phyloP scores from a whole-genome alignment of 2,797 vertebrate genomes.

The Eleutherodactylus coqui region DNA sequence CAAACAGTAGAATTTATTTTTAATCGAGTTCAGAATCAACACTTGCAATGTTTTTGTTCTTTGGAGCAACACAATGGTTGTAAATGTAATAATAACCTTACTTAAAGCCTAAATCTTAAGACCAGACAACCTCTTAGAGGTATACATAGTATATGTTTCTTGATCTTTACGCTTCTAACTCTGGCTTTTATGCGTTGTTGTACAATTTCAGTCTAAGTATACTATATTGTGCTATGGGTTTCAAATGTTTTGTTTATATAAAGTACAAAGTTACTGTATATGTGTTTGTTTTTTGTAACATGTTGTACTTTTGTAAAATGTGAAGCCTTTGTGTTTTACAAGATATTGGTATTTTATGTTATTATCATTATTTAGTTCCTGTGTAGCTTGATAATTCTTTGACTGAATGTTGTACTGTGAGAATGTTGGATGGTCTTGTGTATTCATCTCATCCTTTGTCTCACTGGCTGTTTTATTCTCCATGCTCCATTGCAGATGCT shows the following conservation, averaged over 20 bases:
- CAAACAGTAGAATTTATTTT: too few species aligned
- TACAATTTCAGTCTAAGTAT: neutral
- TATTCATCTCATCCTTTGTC: slow-evolving; percentile 24
- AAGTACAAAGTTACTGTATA: neutral
- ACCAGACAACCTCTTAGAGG: neutral
- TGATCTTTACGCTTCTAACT: neutral
- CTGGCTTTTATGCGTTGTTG: neutral
- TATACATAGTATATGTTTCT: neutral
- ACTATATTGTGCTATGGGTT: neutral
- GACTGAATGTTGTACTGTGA: slow-evolving; percentile 12
- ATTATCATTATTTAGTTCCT: neutral
- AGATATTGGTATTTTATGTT: neutral
- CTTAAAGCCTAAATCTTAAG: too few species aligned
- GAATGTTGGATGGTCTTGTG: slow-evolving; percentile 8
- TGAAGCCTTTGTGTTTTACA: neutral
- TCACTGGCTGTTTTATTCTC: slow-evolving; percentile 65
- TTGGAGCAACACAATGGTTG: too few species aligned
- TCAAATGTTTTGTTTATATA: neutral
- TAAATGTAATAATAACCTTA: too few species aligned
- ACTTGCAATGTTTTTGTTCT: too few species aligned
- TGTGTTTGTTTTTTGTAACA: neutral
- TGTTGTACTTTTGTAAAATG: slow-evolving; percentile 4
- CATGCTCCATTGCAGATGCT: slow-evolving; percentile 66
- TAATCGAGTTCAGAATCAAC: too few species aligned
- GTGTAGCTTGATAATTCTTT: neutral